Evolutionary conservation across 1,140 invertebrate genomes (phyloP), one percentile per base, ranked within the genome.

Genomic region (Augochlora pura): DNA sequence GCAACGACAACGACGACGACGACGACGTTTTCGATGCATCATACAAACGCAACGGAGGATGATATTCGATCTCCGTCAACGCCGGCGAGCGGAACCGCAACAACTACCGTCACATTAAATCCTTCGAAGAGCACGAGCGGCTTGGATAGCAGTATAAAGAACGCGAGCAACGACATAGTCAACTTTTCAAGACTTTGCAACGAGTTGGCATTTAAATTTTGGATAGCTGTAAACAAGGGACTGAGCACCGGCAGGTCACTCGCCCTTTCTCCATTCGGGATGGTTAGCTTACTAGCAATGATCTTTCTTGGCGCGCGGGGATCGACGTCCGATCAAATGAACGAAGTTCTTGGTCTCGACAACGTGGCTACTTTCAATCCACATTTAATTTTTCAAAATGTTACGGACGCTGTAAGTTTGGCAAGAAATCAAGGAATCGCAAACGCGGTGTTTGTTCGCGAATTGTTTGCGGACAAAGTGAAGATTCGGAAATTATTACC

Each of bases 331-430:
- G 96, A 96, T 1, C 96, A 98, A 94, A 97, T 98, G 96, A 97
- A 98, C 87, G 96, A 97, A 81, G 94, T 98, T 18, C 93, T 98
- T 0, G 95, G 96, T 84, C 91, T 98, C 10, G 97, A 98, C 88
- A 97, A 98, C 80, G 97, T 97, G 94, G 95, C 97, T 0, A 97
- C 96, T 1, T 98, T 98, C 84, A 98, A 97, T 92, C 97, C 97
- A 0, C 97, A 98, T 90, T 94, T 97, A 80, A 95, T 97, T 0
- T 96, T 97, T 74, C 96, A 96, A 89, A 97, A 97, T 89, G 95
- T 97, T 2, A 97, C 96, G 0, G 96, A 97, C 84, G 96, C 96
- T 0, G 94, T 93, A 2, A 90, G 92, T 1, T 73, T 94, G 25
- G 93, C 94, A 0, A 92, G 94, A 46, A 94, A 94, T 63, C 94